Base-by-base conservation (phyloP, 2,888 invertebrate species). In the Callyntrura guangdongensis region DNA sequence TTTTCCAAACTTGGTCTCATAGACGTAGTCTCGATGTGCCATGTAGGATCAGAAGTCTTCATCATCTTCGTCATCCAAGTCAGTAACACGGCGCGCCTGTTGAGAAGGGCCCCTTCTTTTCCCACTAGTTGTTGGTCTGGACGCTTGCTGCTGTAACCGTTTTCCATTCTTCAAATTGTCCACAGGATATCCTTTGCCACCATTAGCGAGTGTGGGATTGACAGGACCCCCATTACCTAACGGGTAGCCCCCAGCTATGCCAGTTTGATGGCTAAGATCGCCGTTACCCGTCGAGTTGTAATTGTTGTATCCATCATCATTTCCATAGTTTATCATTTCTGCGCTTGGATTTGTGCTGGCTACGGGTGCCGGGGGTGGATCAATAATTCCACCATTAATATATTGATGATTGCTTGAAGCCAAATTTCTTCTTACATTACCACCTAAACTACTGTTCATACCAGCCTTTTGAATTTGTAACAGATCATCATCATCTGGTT, bases 401-500 rank as follows among this genome's bases (percentile, higher is more conserved):
- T 81, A 87, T 14, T 81, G 87, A 25, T 67, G 74, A 56, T 74
- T 86, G 49, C 74, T 86, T 47, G 79, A 27, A 0, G 69, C 9
- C 14, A 74, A 17, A 20, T 53, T 67, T 47, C 67, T 64, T 64
- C 86, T 47, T n/a, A 36, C 17, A 64, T 86, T 86, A 9, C 3
- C 27, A 0, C 56, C 69, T 12, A 64, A 5, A 69, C 81, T 61
- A 49, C 87, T 82, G 59, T 72, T 86, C 56, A 87, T 81, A 5
- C 87, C 81, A 53, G 81, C 56, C 56, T 87, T 87, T 69, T 87
- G 87, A 47, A 87, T 67, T 72, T 87, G 87, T 6, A 84, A 17
- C 5, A 90, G 84, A 36, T 92, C 93, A 45, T 93, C 94, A 79
- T 94, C 94, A 77, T 93, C 93, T 9, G 88, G 91, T 36, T 93